A percentile compares a stretch with the other conserved stretches of the same genome.
phyloP scores from a whole-genome alignment of 2,797 vertebrate species.

The Spondyliosoma cantharus region DNA sequence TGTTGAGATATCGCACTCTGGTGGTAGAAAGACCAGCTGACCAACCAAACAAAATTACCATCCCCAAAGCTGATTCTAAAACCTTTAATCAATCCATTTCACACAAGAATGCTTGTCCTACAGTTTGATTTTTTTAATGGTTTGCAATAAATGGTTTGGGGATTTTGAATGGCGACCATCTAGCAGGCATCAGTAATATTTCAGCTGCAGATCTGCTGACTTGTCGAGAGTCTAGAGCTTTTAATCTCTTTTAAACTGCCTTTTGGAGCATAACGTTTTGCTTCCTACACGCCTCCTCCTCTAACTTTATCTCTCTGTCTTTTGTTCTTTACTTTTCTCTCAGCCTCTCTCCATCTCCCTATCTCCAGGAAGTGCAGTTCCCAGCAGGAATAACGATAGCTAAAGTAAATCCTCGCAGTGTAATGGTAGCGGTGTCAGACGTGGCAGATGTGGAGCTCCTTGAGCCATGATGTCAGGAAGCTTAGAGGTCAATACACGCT shows the following conservation, averaged over 20 bases:
- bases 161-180: not conserved
- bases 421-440: constrained; percentile 22
- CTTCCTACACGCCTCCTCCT: not conserved
- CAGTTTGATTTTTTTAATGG: not conserved
- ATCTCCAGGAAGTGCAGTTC: constrained; percentile 30
- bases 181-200: not conserved
- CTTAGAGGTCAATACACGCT: constrained; percentile 19
- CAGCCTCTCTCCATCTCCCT: not conserved
- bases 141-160: not conserved
- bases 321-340: not conserved
- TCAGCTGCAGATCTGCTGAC: not conserved
- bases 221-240: not conserved
- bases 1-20: not conserved
- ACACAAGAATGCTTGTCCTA: not conserved
- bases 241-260: not conserved
- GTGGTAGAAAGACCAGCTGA: not conserved
- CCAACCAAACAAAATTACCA: not conserved
- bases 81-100: not conserved
- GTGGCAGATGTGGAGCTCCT: constrained; percentile 43
- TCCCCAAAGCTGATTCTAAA: not conserved
- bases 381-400: constrained; percentile 31
- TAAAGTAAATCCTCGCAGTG: constrained; percentile 23
- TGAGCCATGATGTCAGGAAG: constrained; percentile 24
- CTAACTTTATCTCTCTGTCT: constrained; percentile 11
- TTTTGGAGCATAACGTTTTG: not conserved